Evolutionary conservation across 2,797 vertebrate genomes (phyloP).

Genomic region (Protosalanx chinensis): DNA sequence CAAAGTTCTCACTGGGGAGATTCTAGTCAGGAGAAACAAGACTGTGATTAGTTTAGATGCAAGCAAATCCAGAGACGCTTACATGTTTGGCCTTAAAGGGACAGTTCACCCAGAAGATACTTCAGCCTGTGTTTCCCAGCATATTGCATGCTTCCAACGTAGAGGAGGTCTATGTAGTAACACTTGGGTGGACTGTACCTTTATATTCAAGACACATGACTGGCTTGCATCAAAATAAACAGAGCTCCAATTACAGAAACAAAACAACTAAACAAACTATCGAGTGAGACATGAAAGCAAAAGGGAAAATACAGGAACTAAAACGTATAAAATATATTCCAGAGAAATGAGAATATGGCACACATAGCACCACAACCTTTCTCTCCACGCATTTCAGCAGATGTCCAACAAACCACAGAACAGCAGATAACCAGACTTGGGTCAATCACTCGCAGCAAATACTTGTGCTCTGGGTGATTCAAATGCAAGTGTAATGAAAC

Average conservation of each 20-base stretch:
- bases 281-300: conserved; percentile 39
- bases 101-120: conserved; percentile 47
- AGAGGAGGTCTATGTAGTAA: conserved; percentile 15
- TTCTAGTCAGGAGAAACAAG: conserved; percentile 68
- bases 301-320: conserved; percentile 40
- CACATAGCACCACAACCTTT: conserved; percentile 59
- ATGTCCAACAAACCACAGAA: conserved; percentile 53
- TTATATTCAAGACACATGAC: conserved; percentile 58
- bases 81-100: conserved; percentile 58
- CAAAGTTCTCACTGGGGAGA: conserved; percentile 81
- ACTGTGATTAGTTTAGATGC: conserved; percentile 58
- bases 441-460: neutral
- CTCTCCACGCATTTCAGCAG: conserved; percentile 41
- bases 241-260: conserved; percentile 54
- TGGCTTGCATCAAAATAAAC: conserved; percentile 60
- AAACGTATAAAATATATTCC: conserved; percentile 62
- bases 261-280: conserved; percentile 50
- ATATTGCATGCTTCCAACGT: conserved; percentile 22
- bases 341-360: conserved; percentile 63
- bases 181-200: conserved; percentile 52
- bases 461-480: neutral
- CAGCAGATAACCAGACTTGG: conserved; percentile 41
- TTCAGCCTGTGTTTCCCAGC: conserved; percentile 39
- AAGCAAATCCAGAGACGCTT: conserved; percentile 59
- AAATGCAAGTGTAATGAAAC: neutral